Evolutionary conservation across 1,140 invertebrate genomes (phyloP), one percentile per base, ranked within the genome.

Genomic region (Physella acuta): DNA sequence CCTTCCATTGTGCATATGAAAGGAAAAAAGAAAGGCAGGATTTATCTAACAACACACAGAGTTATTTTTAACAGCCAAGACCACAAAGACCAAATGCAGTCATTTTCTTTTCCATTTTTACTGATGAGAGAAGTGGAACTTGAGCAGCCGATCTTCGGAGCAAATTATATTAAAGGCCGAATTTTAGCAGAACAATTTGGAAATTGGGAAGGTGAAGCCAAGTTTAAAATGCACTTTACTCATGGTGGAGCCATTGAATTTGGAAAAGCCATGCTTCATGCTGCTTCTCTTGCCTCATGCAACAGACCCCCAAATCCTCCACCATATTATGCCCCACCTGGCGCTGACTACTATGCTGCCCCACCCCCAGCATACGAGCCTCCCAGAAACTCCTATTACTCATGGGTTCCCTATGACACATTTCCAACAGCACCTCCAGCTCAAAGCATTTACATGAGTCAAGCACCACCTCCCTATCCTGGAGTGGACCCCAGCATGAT

Each of bases 211-310:
- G 96, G 95, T 34, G 91, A 94, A 85, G 92, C 93, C 0, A 94
- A 94, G 84, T 99, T 98, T 81, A 97, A 97, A 81, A 84, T 99
- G 30, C 90, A 91, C 75, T 99, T 99, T 79, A 97, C 95, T 79
- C 91, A 91, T 78, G 97, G 97, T 52, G 97, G 97, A 36, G 96
- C 95, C 34, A 98, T 99, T 80, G 97, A 99, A 79, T 99, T 96
- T 89, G 96, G 94, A 1, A 92, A 94, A 79, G 94, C 95, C 33
- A 92, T 99, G 91, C 78, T 98, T 62, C 91, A 91, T 85, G 95
- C 95, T 68, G 95, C 83, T 60, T 89, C 91, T 79, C 90, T 96
- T 80, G 81, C 86, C 56, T 86, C 85, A 71, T 74, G 81, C 70
- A 90, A 94, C 79, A 87, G 89, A 49, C 94, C 94, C 58, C 93